Evolutionary conservation across 2,113 vertebrate genomes (phyloP), one percentile per base, ranked within the genome.

Genomic region (Poecile atricapillus): DNA sequence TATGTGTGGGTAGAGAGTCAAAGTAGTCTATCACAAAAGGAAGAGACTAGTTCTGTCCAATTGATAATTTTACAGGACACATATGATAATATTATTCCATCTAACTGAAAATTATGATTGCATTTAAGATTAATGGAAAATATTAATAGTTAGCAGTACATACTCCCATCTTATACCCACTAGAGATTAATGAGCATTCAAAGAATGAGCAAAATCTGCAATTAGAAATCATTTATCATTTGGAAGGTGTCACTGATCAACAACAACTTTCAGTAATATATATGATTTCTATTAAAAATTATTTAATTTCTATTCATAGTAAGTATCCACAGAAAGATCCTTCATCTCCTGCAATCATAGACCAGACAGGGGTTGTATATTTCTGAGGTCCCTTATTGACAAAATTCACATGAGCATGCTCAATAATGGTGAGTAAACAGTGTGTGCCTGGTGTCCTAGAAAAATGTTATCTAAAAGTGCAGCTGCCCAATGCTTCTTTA

Each of bases 111-210:
- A 55, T 70, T 30, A 84, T 74, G 91, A 83, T 44, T 92, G 9
- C 10, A 50, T 86, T 92, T 92, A 78, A 89, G 73, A 93, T 93
- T 89, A 90, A 91, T 91, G 10, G 20, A 7, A 81, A 49, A 2
- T 64, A 74, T 89, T 87, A 94, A 81, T 90, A 89, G 90, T 93
- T 92, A 90, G 17, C 13, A 55, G 22, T 63, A 74, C 8, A 47
- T 77, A 55, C 27, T 81, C 30, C 9, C 15, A 68, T 74, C 4
- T 80, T 80, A 70, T 25, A 21, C 19, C 62, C 33, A 47, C 46
- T 74, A 47, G 39, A 95, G 68, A 89, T 93, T 70, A 92, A 96
- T 56, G 73, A 87, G 6, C 33, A 81, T 87, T 81, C 22, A 87
- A 85, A 85, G 31, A 94, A 92, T 83, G 52, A 89, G 56, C 5